phyloP scores from a whole-genome alignment of 2,888 invertebrate genomes.

The Drosophila tanythrix region DNA sequence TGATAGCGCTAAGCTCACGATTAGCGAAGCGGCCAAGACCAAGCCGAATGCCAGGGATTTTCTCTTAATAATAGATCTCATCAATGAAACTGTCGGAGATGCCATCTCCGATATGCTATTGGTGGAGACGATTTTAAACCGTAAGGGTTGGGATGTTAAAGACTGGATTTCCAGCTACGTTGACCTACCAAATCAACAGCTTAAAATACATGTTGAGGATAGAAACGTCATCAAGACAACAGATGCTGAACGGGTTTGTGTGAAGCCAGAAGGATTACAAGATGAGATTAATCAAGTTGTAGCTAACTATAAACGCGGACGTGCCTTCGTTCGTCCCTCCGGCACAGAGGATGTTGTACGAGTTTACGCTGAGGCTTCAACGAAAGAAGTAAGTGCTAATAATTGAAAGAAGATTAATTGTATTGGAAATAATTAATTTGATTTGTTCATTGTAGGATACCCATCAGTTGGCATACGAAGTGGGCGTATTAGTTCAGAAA shows the following conservation, averaged over 20 bases:
- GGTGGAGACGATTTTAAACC: slow-evolving; percentile 95
- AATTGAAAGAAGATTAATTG: not conserved
- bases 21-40: slow-evolving; percentile 85
- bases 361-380: slow-evolving; percentile 97
- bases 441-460: slow-evolving; percentile 85
- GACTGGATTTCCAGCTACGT: slow-evolving; percentile 93
- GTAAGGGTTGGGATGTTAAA: slow-evolving; percentile 90
- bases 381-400: slow-evolving; percentile 86
- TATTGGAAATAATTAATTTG: not conserved
- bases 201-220: slow-evolving; percentile 95
- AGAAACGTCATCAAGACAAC: slow-evolving; percentile 93
- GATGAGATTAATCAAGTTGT: slow-evolving; percentile 90
- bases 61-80: slow-evolving; percentile 91
- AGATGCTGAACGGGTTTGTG: slow-evolving; percentile 93
- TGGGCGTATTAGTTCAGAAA: slow-evolving; percentile 90
- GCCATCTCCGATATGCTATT: slow-evolving; percentile 97
- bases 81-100: slow-evolving; percentile 98
- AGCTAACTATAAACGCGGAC: slow-evolving; percentile 88
- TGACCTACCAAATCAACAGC: slow-evolving; percentile 94
- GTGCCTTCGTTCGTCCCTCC: slow-evolving; percentile 97
- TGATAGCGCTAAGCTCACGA: slow-evolving; percentile 87
- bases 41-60: slow-evolving; percentile 87
- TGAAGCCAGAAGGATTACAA: slow-evolving; percentile 94
- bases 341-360: slow-evolving; percentile 99
- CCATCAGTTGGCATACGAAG: slow-evolving; percentile 90